Evolutionary conservation across 2,113 vertebrate species (phyloP), one percentile per base, ranked within the genome.

Genomic region (Chelonoidis abingdonii): DNA sequence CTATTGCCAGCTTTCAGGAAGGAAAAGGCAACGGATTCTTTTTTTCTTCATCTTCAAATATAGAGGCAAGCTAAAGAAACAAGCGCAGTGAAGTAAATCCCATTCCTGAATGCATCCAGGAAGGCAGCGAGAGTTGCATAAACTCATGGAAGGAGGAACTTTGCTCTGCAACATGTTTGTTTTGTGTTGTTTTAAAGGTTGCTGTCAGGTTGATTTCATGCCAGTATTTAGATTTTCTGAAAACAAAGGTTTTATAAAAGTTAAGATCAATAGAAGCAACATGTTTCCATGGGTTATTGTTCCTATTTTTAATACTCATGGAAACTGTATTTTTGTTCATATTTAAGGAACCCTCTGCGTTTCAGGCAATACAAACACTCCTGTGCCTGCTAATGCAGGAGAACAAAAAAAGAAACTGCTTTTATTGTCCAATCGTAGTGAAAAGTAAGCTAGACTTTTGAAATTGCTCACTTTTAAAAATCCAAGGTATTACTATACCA

Each of bases 351-450:
- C 35, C 10, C 25, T 81, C 54, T 53, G 5, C 38, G 54, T 10
- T 87, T 76, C 79, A 10, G 41, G 3, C 38, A 47, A 8, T 76
- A 12, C 50, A 80, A 88, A 52, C 2, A 2, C 27, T 80, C 3
- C 1, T 0, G 56, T 81, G 80, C 90, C 75, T 76, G 24, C 12
- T 27, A 24, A 41, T 38, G 24, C 53, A 78, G 80, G 38, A 57
- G 47, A 0, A 0, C 41, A 27, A 49, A 38, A 83, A 16, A 57
- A 6, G 11, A 83, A 84, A 81, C 50, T 92, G 52, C 83, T 85
- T 47, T 69, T 56, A 10, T 14, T 86, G 10, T 31, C 83, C 52
- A 27, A 0, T 0, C 0, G 1, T 25, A 59, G 78, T 49, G 59
- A 1, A 1, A 92, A 41, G 41, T 16, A n/a, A 75, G 31, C 8